Base-by-base conservation (phyloP, 2,888 invertebrate genomes). In the Frankliniella intonsa region DNA sequence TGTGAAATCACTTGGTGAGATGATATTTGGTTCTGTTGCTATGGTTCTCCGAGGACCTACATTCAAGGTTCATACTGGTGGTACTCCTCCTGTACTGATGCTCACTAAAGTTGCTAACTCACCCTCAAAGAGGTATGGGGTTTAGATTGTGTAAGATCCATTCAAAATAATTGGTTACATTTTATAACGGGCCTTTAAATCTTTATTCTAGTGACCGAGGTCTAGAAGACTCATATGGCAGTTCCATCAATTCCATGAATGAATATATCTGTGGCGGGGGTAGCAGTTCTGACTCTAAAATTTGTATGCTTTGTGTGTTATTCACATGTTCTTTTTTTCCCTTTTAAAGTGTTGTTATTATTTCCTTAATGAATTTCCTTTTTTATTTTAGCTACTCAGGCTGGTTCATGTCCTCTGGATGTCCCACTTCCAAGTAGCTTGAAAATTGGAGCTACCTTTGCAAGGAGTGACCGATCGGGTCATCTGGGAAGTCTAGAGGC, bases 21-120 rank as follows among this genome's bases (percentile, higher is more conserved):
- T 97, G 95, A 93, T 97, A 85, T 97, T 97, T 88, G 97, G 97
- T 11, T 93, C 96, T 2, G 94, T 95, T 81, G 95, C 96, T 2
- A 94, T 97, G 94, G 94, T 95, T 85, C 96, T 93, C 88, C 92
- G 93, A 86, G 96, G 95, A 0, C 92, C 95, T 65, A 93, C 95
- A n/a, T 91, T 96, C 84, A 97, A 97, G 90, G 94, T 95, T 83
- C 94, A 94, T 87, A 90, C 91, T 83, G 90, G 93, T 87, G 90
- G 88, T 81, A 86, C 87, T 79, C 89, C 89, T 50, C 85, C 87
- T 9, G 87, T 88, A 84, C 85, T 89, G 80, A 88, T 90, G 88
- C 85, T 89, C 62, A 89, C 89, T 55, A 88, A 89, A 86, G 88
- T 89, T 76, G 8, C 69, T 25, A 76, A 25, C 25, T 76, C 69